phyloP scores from a whole-genome alignment of 2,113 vertebrate species.

The Sclerurus mexicanus region DNA sequence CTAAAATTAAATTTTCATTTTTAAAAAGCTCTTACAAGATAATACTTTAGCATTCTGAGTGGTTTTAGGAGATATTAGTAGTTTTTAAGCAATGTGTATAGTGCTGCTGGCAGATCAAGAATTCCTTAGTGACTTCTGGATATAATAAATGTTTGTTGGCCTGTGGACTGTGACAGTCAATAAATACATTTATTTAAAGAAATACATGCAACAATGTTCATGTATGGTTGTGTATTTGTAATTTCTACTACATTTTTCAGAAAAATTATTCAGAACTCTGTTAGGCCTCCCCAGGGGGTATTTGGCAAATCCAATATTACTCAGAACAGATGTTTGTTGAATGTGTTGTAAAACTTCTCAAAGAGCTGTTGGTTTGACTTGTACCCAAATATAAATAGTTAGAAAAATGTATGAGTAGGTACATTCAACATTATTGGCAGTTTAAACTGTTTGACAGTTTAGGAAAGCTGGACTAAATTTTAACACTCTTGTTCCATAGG shows the following conservation, averaged over 20 bases:
- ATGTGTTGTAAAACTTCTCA: not conserved
- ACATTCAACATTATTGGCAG: not conserved
- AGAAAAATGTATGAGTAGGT: not conserved
- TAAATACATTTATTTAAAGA: not conserved
- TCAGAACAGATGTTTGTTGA: not conserved
- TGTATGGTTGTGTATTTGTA: not conserved
- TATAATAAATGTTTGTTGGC: not conserved
- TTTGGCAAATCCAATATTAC: not conserved
- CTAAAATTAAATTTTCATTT: not conserved
- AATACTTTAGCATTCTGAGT: not conserved
- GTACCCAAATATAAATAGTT: not conserved
- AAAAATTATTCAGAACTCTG: not conserved
- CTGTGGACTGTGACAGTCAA: not conserved
- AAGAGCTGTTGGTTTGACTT: not conserved
- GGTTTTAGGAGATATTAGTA: not conserved
- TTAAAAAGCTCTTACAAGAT: not conserved
- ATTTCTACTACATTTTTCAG: not conserved
- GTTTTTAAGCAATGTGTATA: not conserved
- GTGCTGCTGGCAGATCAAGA: not conserved
- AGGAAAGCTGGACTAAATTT: not conserved
- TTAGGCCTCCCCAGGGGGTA: fast-evolving
- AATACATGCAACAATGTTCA: not conserved
- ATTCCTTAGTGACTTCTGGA: not conserved
- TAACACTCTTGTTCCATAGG: not conserved
- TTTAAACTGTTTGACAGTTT: not conserved